These are phyloP conservation scores for Oryzaephilus surinamensis DNA, from an alignment of 1,140 invertebrate species.

Conservation along the genomic window DNA sequence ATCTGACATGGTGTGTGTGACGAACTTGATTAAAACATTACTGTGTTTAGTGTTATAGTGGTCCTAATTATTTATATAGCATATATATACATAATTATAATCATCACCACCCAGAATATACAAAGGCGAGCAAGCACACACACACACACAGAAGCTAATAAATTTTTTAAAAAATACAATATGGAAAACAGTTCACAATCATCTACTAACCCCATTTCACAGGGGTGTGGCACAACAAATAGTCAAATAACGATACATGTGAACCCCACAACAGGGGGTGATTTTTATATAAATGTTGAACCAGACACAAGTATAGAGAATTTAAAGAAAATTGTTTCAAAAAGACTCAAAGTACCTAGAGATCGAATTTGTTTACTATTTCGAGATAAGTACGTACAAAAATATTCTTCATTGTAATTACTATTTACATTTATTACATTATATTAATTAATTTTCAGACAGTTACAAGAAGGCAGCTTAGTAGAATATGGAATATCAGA, in stretches of 20 bases:
- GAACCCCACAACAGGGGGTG: slow-evolving; percentile 82
- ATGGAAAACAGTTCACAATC: slow-evolving; percentile 34
- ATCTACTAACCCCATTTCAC: slow-evolving; percentile 31
- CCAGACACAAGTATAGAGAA: slow-evolving; percentile 72
- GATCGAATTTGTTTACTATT: slow-evolving; percentile 85
- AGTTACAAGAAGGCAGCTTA: slow-evolving; percentile 76
- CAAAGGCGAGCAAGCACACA: too few relatives aligned
- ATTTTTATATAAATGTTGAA: slow-evolving; percentile 71
- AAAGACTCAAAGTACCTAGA: slow-evolving; percentile 81
- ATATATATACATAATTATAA: too few relatives aligned
- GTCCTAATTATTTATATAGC: too few relatives aligned
- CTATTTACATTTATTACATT: slow-evolving; percentile 2
- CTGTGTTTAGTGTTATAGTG: too few relatives aligned
- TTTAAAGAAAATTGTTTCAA: slow-evolving; percentile 84
- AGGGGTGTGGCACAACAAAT: slow-evolving; percentile 56
- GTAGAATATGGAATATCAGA: slow-evolving; percentile 78
- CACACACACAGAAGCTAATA: too few relatives aligned
- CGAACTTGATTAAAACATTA: too few relatives aligned
- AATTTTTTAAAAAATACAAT: too few relatives aligned
- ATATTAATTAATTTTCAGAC: slow-evolving; percentile 44
- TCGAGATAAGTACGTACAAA: slow-evolving; percentile 84
- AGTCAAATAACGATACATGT: slow-evolving; percentile 68
- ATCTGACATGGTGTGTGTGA: slow-evolving; percentile 22
- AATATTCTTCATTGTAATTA: background rate
- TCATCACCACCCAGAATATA: too few relatives aligned